A percentile compares a stretch with the other conserved stretches of the same genome.
Conservation (phyloP, 2,797 vertebrate species). For the Mus minutoides region DNA sequence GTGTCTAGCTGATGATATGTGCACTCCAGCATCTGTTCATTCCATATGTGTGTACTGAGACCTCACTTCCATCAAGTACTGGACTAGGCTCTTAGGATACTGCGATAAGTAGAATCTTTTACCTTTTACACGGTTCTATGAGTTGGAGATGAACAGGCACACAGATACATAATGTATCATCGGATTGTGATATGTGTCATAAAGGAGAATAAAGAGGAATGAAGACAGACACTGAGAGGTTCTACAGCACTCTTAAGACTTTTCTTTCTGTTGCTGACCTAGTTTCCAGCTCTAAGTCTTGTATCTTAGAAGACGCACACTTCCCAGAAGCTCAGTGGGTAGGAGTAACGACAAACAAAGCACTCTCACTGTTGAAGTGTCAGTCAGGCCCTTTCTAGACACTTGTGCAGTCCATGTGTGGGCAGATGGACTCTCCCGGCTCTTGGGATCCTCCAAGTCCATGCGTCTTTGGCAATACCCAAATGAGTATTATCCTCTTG, state of each 20-base stretch:
- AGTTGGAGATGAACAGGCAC: background rate
- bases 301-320: background rate
- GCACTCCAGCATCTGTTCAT: background rate
- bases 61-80: background rate
- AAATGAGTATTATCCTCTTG: background rate
- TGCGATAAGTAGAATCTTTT: background rate
- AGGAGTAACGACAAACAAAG: background rate
- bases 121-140: background rate
- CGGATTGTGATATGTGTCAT: background rate
- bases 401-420: background rate
- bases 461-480: background rate
- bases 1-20: background rate
- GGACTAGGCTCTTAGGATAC: background rate
- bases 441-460: background rate
- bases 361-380: background rate
- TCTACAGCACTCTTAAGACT: constrained; percentile 8
- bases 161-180: constrained; percentile 13
- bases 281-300: constrained; percentile 60
- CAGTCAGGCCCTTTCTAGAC: background rate
- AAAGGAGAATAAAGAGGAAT: constrained; percentile 48
- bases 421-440: background rate
- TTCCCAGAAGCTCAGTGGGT: constrained; percentile 17
- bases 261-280: background rate
- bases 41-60: background rate
- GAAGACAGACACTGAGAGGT: constrained; percentile 12